Percentiles rank a stretch among this genome's conserved stretches.
Evolutionary conservation across 1,140 invertebrate genomes (phyloP).

Genomic region (Drosophila azteca): DNA sequence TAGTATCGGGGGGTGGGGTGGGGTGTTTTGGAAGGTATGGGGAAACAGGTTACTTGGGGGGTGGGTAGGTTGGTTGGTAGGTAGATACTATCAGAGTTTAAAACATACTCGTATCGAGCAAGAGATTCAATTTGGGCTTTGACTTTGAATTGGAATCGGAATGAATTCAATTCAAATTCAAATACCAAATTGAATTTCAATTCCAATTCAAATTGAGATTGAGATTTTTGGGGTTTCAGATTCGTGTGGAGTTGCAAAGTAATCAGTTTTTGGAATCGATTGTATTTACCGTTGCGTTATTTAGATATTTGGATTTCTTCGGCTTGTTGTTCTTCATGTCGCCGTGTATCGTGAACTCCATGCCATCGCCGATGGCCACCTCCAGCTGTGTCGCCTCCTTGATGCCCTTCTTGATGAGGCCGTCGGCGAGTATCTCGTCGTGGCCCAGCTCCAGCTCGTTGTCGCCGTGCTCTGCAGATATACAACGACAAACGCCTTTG

Average conservation of each 20-base stretch:
- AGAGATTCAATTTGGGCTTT: no score
- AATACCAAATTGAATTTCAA: background rate
- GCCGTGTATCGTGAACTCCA: conserved; percentile 95
- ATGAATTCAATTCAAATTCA: background rate
- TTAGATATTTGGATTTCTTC: conserved; percentile 89
- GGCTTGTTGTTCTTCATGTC: conserved; percentile 89
- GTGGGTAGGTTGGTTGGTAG: background rate
- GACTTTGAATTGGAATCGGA: background rate
- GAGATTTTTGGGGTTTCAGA: background rate
- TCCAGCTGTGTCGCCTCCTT: conserved; percentile 95
- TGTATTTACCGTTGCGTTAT: conserved; percentile 88
- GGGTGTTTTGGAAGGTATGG: no score
- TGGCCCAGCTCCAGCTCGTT: conserved; percentile 87
- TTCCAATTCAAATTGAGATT: background rate
- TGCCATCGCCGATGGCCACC: conserved; percentile 94
- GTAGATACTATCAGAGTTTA: conserved; percentile 4
- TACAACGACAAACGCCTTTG: conserved; percentile 86
- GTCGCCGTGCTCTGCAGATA: conserved; percentile 87
- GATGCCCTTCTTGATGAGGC: conserved; percentile 92
- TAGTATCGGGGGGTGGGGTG: background rate
- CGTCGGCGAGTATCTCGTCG: conserved; percentile 92
- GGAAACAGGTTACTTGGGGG: conserved; percentile 10
- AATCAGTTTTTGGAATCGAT: conserved; percentile 12
- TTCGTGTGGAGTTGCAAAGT: background rate
- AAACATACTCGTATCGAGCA: conserved; percentile 7